phyloP scores from a whole-genome alignment of 2,888 invertebrate genomes.

The Sarcophaga caerulescens region DNA sequence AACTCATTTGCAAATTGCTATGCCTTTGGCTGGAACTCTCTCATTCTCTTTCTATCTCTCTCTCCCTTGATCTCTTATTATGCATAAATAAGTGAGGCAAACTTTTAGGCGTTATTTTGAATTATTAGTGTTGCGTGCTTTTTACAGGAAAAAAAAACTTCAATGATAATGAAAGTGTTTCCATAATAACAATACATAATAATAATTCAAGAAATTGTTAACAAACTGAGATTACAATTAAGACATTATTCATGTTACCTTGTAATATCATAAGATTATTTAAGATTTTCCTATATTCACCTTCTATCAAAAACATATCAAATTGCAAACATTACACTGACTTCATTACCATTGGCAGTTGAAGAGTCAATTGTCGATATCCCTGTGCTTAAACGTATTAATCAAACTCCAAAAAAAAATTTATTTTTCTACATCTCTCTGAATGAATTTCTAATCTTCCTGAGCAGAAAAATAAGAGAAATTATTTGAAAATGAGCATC shows the following conservation, averaged over 20 bases:
- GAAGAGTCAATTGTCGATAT: constrained; percentile 50
- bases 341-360: constrained; percentile 20
- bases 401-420: constrained; percentile 39
- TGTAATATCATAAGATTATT: constrained; percentile 33
- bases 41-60: neutral
- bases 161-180: constrained; percentile 5
- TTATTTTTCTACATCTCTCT: neutral
- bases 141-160: neutral
- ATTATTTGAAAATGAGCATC: neutral
- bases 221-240: constrained; percentile 40
- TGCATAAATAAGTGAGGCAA: constrained; percentile 28
- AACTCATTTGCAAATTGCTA: constrained; percentile 70
- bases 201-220: neutral
- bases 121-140: constrained; percentile 73
- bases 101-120: constrained; percentile 73
- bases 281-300: neutral
- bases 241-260: constrained; percentile 35
- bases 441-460: constrained; percentile 28
- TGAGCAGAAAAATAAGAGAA: neutral
- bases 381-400: constrained; percentile 39
- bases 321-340: neutral
- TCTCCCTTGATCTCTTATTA: too few relatives aligned
- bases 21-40: constrained; percentile 55
- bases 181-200: neutral
- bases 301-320: too few relatives aligned